Conservation (phyloP, 1,140 invertebrate species). For the Leptinotarsa lineolata region DNA sequence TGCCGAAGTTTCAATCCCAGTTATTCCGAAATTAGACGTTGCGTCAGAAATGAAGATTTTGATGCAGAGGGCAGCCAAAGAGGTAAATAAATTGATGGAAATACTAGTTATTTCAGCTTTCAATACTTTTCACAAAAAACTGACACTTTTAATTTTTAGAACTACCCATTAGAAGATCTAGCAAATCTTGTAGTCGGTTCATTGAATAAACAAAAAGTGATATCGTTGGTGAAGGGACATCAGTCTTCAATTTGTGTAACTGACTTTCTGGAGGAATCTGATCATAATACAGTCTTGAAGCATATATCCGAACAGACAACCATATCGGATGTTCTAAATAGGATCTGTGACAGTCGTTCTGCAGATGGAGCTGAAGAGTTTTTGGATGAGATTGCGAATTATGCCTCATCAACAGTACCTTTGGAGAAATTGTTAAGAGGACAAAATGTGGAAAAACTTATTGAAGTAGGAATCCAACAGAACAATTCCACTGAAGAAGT, state of each 20-base stretch:
- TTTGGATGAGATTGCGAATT: constrained; percentile 22
- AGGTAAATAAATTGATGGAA: constrained; percentile 29
- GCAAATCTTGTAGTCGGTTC: constrained; percentile 22
- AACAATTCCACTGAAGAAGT: constrained; percentile 26
- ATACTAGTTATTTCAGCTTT: neutral
- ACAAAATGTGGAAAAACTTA: constrained; percentile 27
- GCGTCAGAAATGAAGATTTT: constrained; percentile 24
- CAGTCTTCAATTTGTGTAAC: constrained; percentile 14
- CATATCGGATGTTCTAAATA: constrained; percentile 28
- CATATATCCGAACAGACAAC: constrained; percentile 29
- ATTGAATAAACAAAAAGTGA: constrained; percentile 26
- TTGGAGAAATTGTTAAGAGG: constrained; percentile 26
- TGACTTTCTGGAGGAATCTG: constrained; percentile 31
- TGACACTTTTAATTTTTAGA: constrained; percentile 30
- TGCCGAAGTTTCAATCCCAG: neutral
- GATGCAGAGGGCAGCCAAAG: constrained; percentile 29
- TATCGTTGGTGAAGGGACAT: constrained; percentile 26
- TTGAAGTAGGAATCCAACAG: constrained; percentile 29
- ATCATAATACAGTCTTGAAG: constrained; percentile 25
- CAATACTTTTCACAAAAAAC: no score
- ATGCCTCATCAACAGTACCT: constrained; percentile 20
- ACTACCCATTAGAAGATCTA: constrained; percentile 32
- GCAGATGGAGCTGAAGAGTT: constrained; percentile 25
- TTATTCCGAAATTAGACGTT: constrained; percentile 21
- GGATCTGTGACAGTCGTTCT: constrained; percentile 10